phyloP scores from a whole-genome alignment of 2,797 vertebrate species.

The Tragelaphus eurycerus region DNA sequence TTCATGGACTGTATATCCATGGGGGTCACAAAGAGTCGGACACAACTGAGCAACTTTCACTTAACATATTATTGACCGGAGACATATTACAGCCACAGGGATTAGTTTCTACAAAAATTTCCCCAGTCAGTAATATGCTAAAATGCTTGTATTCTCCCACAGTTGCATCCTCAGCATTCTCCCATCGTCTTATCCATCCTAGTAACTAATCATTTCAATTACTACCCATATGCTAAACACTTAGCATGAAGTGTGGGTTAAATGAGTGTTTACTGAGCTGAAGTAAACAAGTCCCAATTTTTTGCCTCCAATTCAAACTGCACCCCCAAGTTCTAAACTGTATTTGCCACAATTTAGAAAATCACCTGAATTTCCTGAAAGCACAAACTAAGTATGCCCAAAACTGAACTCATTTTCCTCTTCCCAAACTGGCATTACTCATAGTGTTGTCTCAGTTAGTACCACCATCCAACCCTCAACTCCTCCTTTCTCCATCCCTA shows the following conservation, averaged over 20 bases:
- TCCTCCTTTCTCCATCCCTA: not conserved
- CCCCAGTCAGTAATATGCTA: not conserved
- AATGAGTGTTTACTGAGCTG: not conserved
- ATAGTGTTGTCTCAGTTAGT: not conserved
- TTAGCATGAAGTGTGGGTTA: not conserved
- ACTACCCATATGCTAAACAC: not conserved
- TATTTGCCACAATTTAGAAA: constrained; percentile 12
- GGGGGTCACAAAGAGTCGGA: not conserved
- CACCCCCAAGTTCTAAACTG: not conserved
- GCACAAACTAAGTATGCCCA: not conserved
- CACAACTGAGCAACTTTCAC: not conserved
- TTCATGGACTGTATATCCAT: not conserved
- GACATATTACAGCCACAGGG: not conserved
- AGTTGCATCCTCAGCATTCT: not conserved
- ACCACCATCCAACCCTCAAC: not conserved
- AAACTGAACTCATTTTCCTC: not conserved
- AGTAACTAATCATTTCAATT: not conserved
- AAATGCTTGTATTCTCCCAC: constrained; percentile 1
- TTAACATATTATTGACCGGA: not conserved
- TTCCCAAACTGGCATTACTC: not conserved
- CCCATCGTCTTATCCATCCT: not conserved
- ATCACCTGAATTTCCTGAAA: not conserved
- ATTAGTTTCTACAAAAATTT: not conserved
- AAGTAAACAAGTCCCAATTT: not conserved
- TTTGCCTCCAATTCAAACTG: not conserved